phyloP scores from a whole-genome alignment of 2,888 invertebrate species.

The Pediacus dermestoides region DNA sequence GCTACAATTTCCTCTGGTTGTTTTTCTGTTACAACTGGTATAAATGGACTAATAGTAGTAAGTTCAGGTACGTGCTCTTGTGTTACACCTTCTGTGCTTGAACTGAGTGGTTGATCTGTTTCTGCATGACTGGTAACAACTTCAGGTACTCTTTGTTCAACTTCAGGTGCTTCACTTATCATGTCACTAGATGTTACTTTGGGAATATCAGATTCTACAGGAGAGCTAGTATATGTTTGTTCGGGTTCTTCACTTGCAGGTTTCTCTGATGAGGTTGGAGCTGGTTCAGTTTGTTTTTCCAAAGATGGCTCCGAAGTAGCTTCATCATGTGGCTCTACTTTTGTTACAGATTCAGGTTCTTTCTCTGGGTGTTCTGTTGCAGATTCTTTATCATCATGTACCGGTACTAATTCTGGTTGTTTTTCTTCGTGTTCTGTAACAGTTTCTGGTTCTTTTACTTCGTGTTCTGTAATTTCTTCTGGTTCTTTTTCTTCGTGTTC shows the following conservation, averaged over 20 bases:
- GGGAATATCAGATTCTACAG: not conserved
- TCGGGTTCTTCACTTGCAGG: slow-evolving; percentile 15
- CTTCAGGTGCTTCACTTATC: not conserved
- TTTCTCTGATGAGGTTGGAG: slow-evolving; percentile 14
- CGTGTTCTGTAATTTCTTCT: not conserved
- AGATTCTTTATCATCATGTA: no score
- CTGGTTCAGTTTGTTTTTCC: slow-evolving; percentile 4
- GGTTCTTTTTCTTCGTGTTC: slow-evolving; percentile 6
- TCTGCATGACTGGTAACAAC: no score
- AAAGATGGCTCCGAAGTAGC: not conserved
- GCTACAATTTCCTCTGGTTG: slow-evolving; percentile 5
- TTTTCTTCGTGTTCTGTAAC: no score
- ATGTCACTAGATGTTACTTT: slow-evolving; percentile 1
- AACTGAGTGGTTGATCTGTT: no score
- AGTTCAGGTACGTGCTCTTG: no score
- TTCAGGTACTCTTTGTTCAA: no score
- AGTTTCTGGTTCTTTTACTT: not conserved
- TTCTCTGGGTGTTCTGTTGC: slow-evolving; percentile 13
- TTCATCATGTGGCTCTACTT: not conserved
- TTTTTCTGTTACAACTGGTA: not conserved
- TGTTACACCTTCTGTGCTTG: no score
- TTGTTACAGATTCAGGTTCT: slow-evolving; percentile 5
- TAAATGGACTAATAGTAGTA: no score
- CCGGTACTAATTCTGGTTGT: no score
- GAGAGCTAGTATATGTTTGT: slow-evolving; percentile 2